A percentile compares a stretch with the other conserved stretches of the same genome.
These are phyloP conservation scores for Antedon mediterranea DNA, from an alignment of 53 echinoderm and acorn worm genomes.

Conservation along the genomic window DNA sequence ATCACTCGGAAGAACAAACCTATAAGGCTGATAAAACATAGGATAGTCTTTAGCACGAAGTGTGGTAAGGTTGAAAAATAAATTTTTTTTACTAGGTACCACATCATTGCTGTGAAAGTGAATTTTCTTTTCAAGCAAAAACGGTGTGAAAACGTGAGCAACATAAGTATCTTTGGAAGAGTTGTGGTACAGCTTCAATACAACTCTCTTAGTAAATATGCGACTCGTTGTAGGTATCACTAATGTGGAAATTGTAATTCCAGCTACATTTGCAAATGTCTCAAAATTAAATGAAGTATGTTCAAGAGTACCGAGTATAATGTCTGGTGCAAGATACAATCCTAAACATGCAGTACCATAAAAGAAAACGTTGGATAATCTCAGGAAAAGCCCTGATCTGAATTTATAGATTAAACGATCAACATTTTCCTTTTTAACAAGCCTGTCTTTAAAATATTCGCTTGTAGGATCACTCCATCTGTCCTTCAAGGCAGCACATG, in stretches of 20 bases:
- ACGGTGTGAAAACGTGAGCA: constrained; percentile 27
- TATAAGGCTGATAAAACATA: constrained; percentile 36
- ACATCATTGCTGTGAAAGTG: constrained; percentile 34
- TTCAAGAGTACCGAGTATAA: constrained; percentile 45
- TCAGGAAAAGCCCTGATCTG: background rate
- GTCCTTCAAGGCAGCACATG: background rate
- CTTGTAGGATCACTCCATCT: background rate
- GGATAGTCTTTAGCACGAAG: constrained; percentile 30
- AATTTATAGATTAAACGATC: background rate
- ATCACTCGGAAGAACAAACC: constrained; percentile 61
- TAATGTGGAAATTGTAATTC: constrained; percentile 20
- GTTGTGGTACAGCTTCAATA: constrained; percentile 57
- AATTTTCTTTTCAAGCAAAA: constrained; percentile 19
- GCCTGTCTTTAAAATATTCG: background rate
- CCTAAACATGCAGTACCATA: constrained; percentile 40
- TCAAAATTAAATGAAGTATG: constrained; percentile 34
- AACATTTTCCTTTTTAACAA: background rate
- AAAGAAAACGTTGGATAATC: constrained; percentile 7
- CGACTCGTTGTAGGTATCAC: constrained; percentile 33
- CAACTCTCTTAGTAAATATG: constrained; percentile 37
- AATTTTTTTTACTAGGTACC: background rate
- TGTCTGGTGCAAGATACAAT: constrained; percentile 61
- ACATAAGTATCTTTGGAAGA: constrained; percentile 32
- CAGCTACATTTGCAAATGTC: constrained; percentile 12
- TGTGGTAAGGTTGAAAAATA: constrained; percentile 31